Evolutionary conservation across 2,113 vertebrate genomes (phyloP).

Genomic region (Rhea pennata): DNA sequence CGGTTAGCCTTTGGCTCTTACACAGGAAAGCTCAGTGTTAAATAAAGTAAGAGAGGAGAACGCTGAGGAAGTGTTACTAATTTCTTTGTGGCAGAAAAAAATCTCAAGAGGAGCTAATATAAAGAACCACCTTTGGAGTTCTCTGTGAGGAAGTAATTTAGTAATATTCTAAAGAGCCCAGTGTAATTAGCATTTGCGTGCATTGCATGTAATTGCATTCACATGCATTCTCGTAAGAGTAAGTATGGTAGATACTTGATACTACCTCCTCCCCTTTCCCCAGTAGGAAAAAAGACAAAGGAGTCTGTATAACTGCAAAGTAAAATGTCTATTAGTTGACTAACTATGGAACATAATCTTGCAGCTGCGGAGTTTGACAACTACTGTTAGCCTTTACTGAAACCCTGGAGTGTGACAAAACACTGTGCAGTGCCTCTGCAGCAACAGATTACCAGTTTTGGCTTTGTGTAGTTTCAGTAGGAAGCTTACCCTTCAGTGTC

Average conservation of each 20-base stretch:
- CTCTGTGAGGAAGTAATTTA: neutral
- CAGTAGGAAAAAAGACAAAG: neutral
- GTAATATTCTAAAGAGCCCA: neutral
- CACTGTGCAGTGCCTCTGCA: neutral
- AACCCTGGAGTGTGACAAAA: neutral
- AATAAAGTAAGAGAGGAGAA: neutral
- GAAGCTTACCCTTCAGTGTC: neutral
- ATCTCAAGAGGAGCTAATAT: neutral
- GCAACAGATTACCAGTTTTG: neutral
- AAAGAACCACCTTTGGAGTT: neutral
- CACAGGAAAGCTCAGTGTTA: neutral
- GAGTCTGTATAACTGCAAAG: neutral
- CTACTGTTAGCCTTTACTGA: neutral
- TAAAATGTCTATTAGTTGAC: rapidly evolving
- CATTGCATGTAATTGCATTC: neutral
- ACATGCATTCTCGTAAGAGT: neutral
- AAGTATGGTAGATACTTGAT: neutral
- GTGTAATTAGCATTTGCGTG: neutral
- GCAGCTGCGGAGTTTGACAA: neutral
- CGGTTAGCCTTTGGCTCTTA: neutral
- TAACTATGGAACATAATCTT: neutral
- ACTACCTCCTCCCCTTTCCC: neutral
- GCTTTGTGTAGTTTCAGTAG: neutral
- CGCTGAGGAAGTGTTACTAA: neutral
- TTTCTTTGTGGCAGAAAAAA: neutral